These are phyloP conservation scores for Scrobipalpa costella DNA, from an alignment of 2,888 invertebrate species.

Conservation along the genomic window DNA sequence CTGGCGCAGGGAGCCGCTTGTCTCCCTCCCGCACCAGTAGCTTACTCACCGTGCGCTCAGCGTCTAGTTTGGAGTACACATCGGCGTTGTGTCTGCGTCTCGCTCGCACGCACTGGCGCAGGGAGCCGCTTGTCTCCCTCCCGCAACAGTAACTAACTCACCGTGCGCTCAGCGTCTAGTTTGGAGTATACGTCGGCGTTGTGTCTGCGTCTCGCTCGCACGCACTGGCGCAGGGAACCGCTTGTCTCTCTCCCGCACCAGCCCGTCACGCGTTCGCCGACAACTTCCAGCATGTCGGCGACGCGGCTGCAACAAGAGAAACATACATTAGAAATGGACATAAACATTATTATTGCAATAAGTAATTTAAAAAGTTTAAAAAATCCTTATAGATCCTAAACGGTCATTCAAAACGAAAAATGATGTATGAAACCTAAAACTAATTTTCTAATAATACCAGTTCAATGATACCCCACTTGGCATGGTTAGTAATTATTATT, in stretches of 20 bases:
- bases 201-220: slow-evolving; percentile 53
- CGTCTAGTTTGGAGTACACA: slow-evolving; percentile 54
- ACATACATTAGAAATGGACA: neutral
- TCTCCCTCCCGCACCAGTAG: slow-evolving; percentile 69
- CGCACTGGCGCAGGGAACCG: slow-evolving; percentile 63
- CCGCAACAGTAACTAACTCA: slow-evolving; percentile 61
- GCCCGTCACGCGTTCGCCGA: slow-evolving; percentile 77
- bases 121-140: slow-evolving; percentile 59
- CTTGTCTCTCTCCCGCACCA: slow-evolving; percentile 70
- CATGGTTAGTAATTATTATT: too few species aligned
- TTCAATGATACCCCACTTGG: too few species aligned
- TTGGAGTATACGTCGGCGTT: slow-evolving; percentile 59
- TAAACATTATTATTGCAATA: neutral
- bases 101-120: slow-evolving; percentile 62
- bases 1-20: slow-evolving; percentile 64
- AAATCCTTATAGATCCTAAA: neutral
- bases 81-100: slow-evolving; percentile 49
- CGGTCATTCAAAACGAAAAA: too few species aligned
- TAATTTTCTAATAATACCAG: too few species aligned
- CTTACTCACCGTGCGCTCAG: slow-evolving; percentile 26
- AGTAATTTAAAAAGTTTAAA: neutral
- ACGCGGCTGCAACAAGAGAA: slow-evolving; percentile 65
- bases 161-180: slow-evolving; percentile 32
- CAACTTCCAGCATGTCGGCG: slow-evolving; percentile 80
- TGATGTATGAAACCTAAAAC: too few species aligned